A percentile compares a stretch with the other conserved stretches of the same genome.
Conservation (phyloP, 2,888 invertebrate genomes). For the Metalampra italica region DNA sequence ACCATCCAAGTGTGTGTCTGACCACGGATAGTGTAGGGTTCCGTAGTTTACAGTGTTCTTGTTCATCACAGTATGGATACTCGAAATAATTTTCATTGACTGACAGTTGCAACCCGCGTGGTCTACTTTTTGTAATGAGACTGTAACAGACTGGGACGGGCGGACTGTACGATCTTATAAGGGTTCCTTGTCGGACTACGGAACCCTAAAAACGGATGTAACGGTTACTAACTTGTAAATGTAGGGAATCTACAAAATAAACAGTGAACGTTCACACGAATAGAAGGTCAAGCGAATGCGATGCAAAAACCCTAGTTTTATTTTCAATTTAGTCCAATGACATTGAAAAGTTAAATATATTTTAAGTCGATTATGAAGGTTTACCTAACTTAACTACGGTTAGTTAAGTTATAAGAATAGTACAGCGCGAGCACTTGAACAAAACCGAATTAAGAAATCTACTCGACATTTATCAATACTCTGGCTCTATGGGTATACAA, state of each 20-base stretch:
- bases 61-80: too few species aligned
- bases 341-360: conserved; percentile 42
- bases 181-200: too few species aligned
- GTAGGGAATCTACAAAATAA: conserved; percentile 31
- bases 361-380: conserved; percentile 21
- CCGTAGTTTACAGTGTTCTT: too few species aligned
- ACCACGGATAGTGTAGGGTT: too few species aligned
- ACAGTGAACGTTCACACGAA: conserved; percentile 42
- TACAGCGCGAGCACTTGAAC: conserved; percentile 23
- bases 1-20: too few species aligned
- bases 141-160: too few species aligned
- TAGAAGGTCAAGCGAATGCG: conserved; percentile 39
- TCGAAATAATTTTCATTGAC: too few species aligned
- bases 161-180: too few species aligned
- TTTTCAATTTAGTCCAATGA: conserved; percentile 43
- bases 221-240: conserved; percentile 9
- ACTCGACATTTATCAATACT: conserved; percentile 20
- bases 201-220: too few species aligned
- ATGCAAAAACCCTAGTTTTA: conserved; percentile 46
- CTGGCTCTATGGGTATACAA: conserved; percentile 45
- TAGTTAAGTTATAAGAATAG: conserved; percentile 11
- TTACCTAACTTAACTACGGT: conserved; percentile 17
- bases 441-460: background rate
- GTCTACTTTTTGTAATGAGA: too few species aligned
- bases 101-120: too few species aligned